Base-by-base conservation (phyloP, 1,140 invertebrate genomes). In the Pseudomyrmex cubaensis region DNA sequence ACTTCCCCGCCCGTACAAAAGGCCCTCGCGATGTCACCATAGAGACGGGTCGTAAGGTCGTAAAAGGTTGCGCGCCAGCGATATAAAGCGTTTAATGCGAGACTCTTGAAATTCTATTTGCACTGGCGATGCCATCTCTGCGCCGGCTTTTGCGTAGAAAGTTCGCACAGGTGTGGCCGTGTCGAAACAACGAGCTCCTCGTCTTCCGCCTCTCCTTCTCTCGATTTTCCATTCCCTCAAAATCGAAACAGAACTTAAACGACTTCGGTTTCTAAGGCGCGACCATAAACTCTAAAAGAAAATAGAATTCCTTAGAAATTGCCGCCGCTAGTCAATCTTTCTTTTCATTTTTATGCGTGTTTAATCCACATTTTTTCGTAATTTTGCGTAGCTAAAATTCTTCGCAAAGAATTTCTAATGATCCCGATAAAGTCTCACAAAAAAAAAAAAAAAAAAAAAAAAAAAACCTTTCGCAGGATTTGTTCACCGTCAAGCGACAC, bases 21-120 rank as follows among this genome's bases (percentile, higher is more conserved):
- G 87, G 74, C 85, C 75, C 87, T 89, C 87, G 84, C 61, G 62
- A 83, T 89, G 87, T 89, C 85, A 86, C 87, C 87, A 83, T 87
- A 88, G 86, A 88, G 87, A 88, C 87, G 84, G 83, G 72, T 83
- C 86, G 87, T 82, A 82, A 89, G 87, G 84, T 89, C 87, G 87
- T 89, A 89, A 89, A 89, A 88, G 84, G 87, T 89, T 89, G 87
- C 78, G 78, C 84, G 74, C 44, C 78, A 61, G 69, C 87, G 87
- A 85, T 83, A 88, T 89, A 88, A 88, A 89, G 84, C 78, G 87
- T 89, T 89, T 89, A 89, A 89, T 80, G 87, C 74, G 87, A 84
- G 74, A 88, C 87, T 89, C 87, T 89, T 89, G 87, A 89, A 89
- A 88, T 89, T 89, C 87, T 89, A 88, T 89, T 89, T 89, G 87